Conservation (phyloP, 1,140 invertebrate species). For the Scaptomyza montana region DNA sequence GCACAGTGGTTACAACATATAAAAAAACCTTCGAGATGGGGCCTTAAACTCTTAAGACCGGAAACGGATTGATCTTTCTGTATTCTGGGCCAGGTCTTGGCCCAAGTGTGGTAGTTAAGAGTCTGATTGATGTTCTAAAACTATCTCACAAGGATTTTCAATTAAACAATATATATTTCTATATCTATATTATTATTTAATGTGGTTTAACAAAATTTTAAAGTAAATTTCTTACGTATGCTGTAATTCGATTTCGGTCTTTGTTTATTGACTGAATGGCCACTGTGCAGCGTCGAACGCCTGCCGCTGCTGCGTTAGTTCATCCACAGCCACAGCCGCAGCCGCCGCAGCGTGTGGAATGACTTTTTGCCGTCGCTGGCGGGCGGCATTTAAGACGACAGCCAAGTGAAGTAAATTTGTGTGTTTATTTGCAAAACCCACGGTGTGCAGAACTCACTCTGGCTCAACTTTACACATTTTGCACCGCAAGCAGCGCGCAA, state of each 20-base stretch:
- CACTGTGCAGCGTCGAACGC: slow-evolving; percentile 30
- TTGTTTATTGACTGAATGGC: not conserved
- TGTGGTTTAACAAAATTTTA: too few relatives aligned
- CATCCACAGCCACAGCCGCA: slow-evolving; percentile 14
- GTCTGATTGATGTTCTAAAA: too few relatives aligned
- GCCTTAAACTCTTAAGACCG: too few relatives aligned
- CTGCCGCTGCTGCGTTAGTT: not conserved
- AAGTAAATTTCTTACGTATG: too few relatives aligned
- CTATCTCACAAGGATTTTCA: too few relatives aligned
- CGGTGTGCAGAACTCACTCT: slow-evolving; percentile 26
- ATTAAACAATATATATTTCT: too few relatives aligned
- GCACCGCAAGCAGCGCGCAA: slow-evolving; percentile 58
- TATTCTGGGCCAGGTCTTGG: too few relatives aligned
- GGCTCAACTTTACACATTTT: slow-evolving; percentile 53
- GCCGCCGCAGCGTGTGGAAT: slow-evolving; percentile 60
- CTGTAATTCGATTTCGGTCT: too few relatives aligned
- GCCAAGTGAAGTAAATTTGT: slow-evolving; percentile 77
- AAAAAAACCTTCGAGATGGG: too few relatives aligned
- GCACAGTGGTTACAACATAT: slow-evolving; percentile 21
- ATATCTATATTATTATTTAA: too few relatives aligned
- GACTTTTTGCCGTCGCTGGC: slow-evolving; percentile 61
- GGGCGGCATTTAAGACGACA: slow-evolving; percentile 55
- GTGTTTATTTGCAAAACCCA: slow-evolving; percentile 76
- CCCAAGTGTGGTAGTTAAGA: too few relatives aligned
- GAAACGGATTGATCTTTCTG: too few relatives aligned